Evolutionary conservation across 1,140 invertebrate genomes (phyloP).

Genomic region (Caerostris extrusa): DNA sequence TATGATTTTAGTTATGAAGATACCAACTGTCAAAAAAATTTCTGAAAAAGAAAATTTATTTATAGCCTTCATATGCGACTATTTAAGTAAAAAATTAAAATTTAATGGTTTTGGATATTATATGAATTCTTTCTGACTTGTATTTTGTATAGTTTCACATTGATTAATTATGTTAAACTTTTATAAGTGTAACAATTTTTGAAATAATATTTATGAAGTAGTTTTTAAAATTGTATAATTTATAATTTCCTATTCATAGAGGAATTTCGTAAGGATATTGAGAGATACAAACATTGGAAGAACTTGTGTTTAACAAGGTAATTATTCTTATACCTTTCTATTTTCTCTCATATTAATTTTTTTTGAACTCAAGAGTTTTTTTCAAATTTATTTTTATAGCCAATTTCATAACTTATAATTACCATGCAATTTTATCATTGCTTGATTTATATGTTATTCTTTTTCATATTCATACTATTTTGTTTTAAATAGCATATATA

Average conservation of each 20-base stretch:
- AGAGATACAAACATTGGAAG: slow-evolving; percentile 88
- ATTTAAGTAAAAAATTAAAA: neutral
- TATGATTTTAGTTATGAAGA: neutral
- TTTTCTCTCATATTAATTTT: neutral
- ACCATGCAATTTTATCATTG: too few relatives aligned
- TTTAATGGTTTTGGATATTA: neutral
- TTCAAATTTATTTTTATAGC: neutral
- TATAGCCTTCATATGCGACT: neutral
- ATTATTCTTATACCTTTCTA: neutral
- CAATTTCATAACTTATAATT: too few relatives aligned
- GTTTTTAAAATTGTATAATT: neutral
- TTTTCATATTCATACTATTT: too few relatives aligned
- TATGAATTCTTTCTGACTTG: neutral
- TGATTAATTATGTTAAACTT: neutral
- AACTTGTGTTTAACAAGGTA: slow-evolving; percentile 88
- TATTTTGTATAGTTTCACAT: neutral
- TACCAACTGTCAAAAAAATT: neutral
- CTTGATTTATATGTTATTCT: too few relatives aligned
- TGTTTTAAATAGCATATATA: too few relatives aligned
- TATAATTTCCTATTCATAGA: slow-evolving; percentile 76
- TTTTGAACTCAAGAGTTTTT: neutral
- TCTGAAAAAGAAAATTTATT: neutral
- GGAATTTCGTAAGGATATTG: slow-evolving; percentile 87
- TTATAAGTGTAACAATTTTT: neutral
- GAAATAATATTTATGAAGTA: neutral